Evolutionary conservation across 1,140 invertebrate species (phyloP).

Genomic region (Phortica variegata): DNA sequence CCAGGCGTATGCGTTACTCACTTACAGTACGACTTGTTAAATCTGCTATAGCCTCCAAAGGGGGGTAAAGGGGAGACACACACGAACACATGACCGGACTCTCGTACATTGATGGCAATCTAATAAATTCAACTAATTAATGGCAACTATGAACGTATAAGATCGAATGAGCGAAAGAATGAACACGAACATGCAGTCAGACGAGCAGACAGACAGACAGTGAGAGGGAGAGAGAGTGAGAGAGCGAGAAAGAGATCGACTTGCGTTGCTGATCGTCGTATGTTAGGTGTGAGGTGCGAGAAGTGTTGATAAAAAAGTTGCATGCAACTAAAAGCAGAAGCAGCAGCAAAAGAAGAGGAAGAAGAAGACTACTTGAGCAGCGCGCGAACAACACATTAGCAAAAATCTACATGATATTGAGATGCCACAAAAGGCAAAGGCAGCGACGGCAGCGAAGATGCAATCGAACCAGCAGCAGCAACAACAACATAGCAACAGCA

Average conservation of each 20-base stretch:
- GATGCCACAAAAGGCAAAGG: constrained; percentile 37
- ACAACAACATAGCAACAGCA: no score
- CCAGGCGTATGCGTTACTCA: constrained; percentile 46
- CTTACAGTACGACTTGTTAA: no score
- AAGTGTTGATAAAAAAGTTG: no score
- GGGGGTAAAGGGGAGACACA: constrained; percentile 22
- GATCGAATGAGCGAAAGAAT: no score
- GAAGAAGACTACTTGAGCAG: constrained; percentile 2
- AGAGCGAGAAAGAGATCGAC: not conserved
- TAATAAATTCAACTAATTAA: constrained; percentile 57
- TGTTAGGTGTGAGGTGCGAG: no score
- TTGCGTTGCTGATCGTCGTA: no score
- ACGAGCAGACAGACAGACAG: not conserved
- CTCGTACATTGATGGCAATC: constrained; percentile 38
- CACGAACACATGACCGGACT: no score
- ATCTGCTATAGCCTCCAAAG: constrained; percentile 10
- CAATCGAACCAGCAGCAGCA: not conserved
- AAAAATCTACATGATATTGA: constrained; percentile 57
- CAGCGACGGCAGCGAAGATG: not conserved
- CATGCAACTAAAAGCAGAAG: no score
- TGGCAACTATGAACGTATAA: constrained; percentile 53
- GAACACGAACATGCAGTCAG: no score
- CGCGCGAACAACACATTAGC: constrained; percentile 46
- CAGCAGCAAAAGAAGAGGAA: not conserved
- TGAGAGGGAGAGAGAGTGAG: not conserved